A percentile compares a stretch with the other conserved stretches of the same genome.
Evolutionary conservation across 1,140 invertebrate genomes (phyloP).

Genomic region (Drosophila mauritiana): DNA sequence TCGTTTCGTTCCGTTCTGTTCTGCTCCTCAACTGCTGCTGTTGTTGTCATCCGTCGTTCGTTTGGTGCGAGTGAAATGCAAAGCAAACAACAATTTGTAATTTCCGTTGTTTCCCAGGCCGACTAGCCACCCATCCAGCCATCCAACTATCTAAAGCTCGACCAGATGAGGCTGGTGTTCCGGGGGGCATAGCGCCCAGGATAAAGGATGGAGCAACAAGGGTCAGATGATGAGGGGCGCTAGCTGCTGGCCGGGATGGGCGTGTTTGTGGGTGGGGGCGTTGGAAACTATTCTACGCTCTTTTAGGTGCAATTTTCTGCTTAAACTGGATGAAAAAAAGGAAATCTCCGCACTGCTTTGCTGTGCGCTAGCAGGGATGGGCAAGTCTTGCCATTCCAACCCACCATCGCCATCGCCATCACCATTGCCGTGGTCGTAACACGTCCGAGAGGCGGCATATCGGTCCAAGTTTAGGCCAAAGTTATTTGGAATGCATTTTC

Average conservation of each 20-base stretch:
- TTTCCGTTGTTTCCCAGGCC: constrained; percentile 66
- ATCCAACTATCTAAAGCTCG: constrained; percentile 8
- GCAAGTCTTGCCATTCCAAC: constrained; percentile 2
- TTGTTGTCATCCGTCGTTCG: constrained; percentile 49
- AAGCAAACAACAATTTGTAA: constrained; percentile 79
- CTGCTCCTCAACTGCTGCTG: constrained; percentile 15
- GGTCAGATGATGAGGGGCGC: neutral
- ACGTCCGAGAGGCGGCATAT: constrained; percentile 7
- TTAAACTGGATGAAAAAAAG: constrained; percentile 65
- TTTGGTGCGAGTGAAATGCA: constrained; percentile 71
- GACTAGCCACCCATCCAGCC: neutral
- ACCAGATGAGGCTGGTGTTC: constrained; percentile 16
- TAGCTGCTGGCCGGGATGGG: neutral
- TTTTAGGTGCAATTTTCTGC: constrained; percentile 79
- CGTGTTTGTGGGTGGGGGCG: constrained; percentile 9
- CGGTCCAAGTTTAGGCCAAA: constrained; percentile 38
- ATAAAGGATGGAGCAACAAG: constrained; percentile 18
- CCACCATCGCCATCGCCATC: neutral
- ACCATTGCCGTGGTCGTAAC: constrained; percentile 2
- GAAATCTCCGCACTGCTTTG: constrained; percentile 54
- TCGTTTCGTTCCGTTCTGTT: neutral
- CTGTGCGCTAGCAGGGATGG: constrained; percentile 1
- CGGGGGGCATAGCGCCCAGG: neutral
- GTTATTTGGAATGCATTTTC: constrained; percentile 51
- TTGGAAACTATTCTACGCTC: constrained; percentile 70